Conservation (phyloP, 1,140 invertebrate species). For the Drosophila albomicans region DNA sequence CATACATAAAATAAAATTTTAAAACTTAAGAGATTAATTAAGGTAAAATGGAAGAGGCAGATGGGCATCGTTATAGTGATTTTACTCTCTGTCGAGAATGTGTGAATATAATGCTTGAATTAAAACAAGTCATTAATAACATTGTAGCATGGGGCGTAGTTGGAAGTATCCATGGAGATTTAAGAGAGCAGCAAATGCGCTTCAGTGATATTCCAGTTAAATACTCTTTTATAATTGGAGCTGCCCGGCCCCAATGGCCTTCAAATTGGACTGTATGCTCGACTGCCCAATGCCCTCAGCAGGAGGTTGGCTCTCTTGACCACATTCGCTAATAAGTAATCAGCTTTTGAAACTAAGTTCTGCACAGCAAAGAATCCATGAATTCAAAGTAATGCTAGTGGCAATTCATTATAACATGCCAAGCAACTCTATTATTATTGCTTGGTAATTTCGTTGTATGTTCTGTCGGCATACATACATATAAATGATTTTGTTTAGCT, state of each 20-base stretch:
- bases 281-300: constrained; percentile 48
- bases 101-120: not conserved
- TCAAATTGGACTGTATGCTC: constrained; percentile 60
- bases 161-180: constrained; percentile 12
- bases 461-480: constrained; percentile 21
- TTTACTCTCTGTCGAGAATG: too few species aligned
- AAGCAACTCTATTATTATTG: constrained; percentile 3
- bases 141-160: constrained; percentile 19
- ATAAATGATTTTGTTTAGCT: constrained; percentile 37
- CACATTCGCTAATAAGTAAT: constrained; percentile 48
- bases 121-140: constrained; percentile 16
- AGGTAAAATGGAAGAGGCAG: too few species aligned
- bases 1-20: too few species aligned
- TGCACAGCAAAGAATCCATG: constrained; percentile 39
- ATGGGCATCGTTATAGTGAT: too few species aligned
- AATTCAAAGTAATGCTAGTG: constrained; percentile 42
- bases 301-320: constrained; percentile 40
- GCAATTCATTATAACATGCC: constrained; percentile 34
- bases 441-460: constrained; percentile 11
- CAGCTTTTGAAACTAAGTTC: constrained; percentile 31
- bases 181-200: constrained; percentile 1
- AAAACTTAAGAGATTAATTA: too few species aligned
- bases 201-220: constrained; percentile 74
- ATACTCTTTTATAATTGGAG: constrained; percentile 63
- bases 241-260: constrained; percentile 60